Evolutionary conservation across 2,888 invertebrate genomes (phyloP), one percentile per base, ranked within the genome.

Genomic region (Enchytraeus crypticus): DNA sequence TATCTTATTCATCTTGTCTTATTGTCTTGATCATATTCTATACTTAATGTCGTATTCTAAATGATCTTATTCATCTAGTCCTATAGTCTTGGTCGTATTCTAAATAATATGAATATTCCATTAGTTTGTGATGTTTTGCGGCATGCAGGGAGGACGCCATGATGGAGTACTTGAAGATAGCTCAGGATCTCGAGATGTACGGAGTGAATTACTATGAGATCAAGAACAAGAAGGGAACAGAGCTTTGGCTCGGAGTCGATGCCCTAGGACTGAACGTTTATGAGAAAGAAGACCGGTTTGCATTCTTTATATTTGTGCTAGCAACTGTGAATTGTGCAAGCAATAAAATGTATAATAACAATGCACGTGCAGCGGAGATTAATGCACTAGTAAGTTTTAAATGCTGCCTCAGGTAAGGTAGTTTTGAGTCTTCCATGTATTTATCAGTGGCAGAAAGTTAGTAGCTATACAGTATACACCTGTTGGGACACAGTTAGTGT

Each of bases 181-280:
- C 77, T 1, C 79, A 79, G 67, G 79, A 79, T 67, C 67, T 79
- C 59, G 79, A 79, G 65, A 79, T 79, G 79, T 96, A 96, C 81
- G 95, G 96, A 71, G 95, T 96, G 68, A 96, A 96, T 82, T 98
- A 97, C 82, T 98, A 98, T 82, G 96, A 97, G 82, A 98, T 98
- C 78, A 88, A 93, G 73, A 98, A 98, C 84, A 98, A 98, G 84
- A 97, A 97, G 81, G 96, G 96, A 73, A 96, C 97, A 21, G 96
- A 97, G 77, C 84, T 97, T 57, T 96, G 89, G 87, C 84, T 97
- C 65, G 96, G 96, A 32, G 96, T 97, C 34, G 96, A 96, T 81
- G 95, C 96, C 5, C 83, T 96, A 56, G 96, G 96, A 23, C 84
- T 96, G 63, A 96, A 96, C 76, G 64, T 70, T 74, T 99, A 99